phyloP scores from a whole-genome alignment of 2,797 vertebrate genomes.

The Rhadinocentrus ornatus region DNA sequence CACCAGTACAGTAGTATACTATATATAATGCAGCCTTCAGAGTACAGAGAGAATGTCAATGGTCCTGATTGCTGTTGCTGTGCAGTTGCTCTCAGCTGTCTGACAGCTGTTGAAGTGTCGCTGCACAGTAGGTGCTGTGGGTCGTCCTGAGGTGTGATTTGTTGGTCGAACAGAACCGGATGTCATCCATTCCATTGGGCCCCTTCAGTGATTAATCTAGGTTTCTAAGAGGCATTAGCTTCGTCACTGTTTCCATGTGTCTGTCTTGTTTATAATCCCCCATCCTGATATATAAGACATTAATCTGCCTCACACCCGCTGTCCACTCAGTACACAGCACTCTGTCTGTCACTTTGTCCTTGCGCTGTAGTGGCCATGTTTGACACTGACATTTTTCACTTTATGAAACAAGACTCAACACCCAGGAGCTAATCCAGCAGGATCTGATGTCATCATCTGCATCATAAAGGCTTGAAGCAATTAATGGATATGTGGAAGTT shows the following conservation, averaged over 20 bases:
- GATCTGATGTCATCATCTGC: conserved; percentile 42
- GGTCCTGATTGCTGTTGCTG: neutral
- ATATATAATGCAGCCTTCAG: neutral
- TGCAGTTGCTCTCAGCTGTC: conserved; percentile 2
- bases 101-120: conserved; percentile 22
- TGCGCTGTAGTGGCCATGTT: conserved; percentile 21
- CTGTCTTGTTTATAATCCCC: conserved; percentile 70
- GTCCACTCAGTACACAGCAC: conserved; percentile 33
- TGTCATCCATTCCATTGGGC: conserved; percentile 28
- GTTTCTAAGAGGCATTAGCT: conserved; percentile 70
- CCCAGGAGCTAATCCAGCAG: conserved; percentile 28
- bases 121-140: conserved; percentile 21
- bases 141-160: conserved; percentile 34
- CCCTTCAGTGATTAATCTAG: conserved; percentile 53
- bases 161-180: conserved; percentile 3
- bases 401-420: conserved; percentile 32
- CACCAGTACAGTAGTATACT: neutral
- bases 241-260: conserved; percentile 71
- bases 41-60: neutral
- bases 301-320: conserved; percentile 68
- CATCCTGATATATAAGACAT: conserved; percentile 72
- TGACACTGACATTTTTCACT: conserved; percentile 32
- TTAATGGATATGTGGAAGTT: neutral
- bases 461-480: conserved; percentile 29
- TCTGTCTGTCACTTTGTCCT: conserved; percentile 60